Evolutionary conservation across 2,113 vertebrate genomes (phyloP), one percentile per base, ranked within the genome.

Genomic region (Atlantisia rogersi): DNA sequence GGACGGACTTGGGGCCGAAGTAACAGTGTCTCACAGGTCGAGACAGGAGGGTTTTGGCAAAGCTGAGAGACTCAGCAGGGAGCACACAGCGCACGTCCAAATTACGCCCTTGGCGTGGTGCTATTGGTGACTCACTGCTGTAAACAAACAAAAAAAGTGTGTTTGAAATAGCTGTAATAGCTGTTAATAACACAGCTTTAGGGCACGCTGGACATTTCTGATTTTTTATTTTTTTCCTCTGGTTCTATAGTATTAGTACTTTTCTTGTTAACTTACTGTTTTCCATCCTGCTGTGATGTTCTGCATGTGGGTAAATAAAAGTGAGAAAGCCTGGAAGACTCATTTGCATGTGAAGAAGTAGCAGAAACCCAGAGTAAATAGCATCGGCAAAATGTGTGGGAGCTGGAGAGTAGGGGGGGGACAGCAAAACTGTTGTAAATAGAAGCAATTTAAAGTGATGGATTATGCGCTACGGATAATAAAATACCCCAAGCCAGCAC

Each of bases 351-450:
- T 85, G 90, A 94, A 87, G 93, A 87, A 88, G 90, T 40, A 79
- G 80, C 88, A 96, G 93, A 87, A 93, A 62, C 46, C 35, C 58
- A 17, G 91, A 86, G 76, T 90, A 88, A 77, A 89, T 28, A 88
- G 82, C 35, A 25, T 90, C 87, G 91, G 88, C 81, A 95, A 78
- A 46, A 76, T 24, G 93, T 86, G 93, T 94, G 89, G 94, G 96
- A 85, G 87, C 67, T 86, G 87, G 62, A 60, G 80, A 86, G 91
- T 91, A 7, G 59, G 48, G 9, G 8, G 76, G 86, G 55, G 25
- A 83, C 89, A 86, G 71, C 69, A 65, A 85, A 96, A 86, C 90
- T 90, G 89, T 93, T 94, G 81, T 91, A 92, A 95, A 95, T 42
- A 97, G 83, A 88, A 95, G 89, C 91, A 48, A 50, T 73, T 93